phyloP scores from a whole-genome alignment of 2,113 vertebrate genomes.

The Syngnathus scovelli region DNA sequence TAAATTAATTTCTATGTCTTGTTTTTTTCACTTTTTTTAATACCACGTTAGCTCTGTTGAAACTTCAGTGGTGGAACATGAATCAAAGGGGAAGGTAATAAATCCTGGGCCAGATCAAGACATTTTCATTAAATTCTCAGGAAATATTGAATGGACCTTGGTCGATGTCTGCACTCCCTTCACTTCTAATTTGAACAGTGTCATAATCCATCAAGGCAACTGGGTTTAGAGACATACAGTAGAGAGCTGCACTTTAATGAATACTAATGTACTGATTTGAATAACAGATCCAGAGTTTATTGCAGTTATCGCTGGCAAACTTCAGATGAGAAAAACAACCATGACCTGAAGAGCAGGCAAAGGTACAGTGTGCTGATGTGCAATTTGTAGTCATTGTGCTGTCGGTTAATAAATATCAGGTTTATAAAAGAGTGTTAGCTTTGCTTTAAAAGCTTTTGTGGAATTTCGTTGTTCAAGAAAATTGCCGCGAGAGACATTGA shows the following conservation, averaged over 20 bases:
- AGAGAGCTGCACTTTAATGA: background rate
- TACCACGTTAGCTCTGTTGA: background rate
- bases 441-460: too few relatives aligned
- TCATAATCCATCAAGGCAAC: constrained; percentile 3
- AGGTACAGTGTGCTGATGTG: background rate
- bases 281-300: background rate
- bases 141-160: constrained; percentile 7
- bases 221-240: background rate
- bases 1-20: background rate
- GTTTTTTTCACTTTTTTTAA: background rate
- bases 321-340: background rate
- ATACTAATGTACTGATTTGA: background rate
- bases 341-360: background rate
- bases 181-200: constrained; percentile 1
- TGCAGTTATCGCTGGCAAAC: background rate
- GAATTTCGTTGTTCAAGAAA: too few relatives aligned
- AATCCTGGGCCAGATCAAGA: background rate
- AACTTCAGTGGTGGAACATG: background rate
- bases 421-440: too few relatives aligned
- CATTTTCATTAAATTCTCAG: constrained; percentile 2
- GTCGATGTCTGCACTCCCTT: background rate
- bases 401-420: too few relatives aligned
- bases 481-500: too few relatives aligned
- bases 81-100: background rate
- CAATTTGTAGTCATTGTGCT: too few relatives aligned